Evolutionary conservation across 2,888 invertebrate species (phyloP).

Genomic region (Amiota minor): DNA sequence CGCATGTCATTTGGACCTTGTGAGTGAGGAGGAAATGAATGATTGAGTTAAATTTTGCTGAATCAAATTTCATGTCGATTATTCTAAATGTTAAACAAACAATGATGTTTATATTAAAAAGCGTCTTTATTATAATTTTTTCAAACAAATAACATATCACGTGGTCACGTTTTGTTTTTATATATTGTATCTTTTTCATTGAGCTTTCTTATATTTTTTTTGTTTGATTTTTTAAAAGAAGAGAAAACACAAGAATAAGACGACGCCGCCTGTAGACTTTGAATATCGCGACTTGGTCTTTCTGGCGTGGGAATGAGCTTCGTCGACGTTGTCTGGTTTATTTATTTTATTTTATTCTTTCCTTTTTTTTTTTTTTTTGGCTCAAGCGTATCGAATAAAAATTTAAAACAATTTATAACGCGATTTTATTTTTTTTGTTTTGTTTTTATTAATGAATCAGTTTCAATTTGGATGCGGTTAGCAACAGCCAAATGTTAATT

Average conservation of each 20-base stretch:
- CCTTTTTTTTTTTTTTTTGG: not conserved
- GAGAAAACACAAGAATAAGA: not conserved
- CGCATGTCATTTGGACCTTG: too few species aligned
- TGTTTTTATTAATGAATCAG: constrained; percentile 6
- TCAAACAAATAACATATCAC: not conserved
- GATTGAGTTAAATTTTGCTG: too few species aligned
- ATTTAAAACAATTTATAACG: constrained; percentile 19
- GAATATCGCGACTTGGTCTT: not conserved
- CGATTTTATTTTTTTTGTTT: not conserved
- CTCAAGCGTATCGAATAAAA: not conserved
- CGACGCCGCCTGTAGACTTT: not conserved
- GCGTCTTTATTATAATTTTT: not conserved
- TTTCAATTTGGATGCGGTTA: not conserved
- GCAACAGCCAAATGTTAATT: not conserved
- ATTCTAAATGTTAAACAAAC: too few species aligned
- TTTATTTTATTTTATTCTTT: not conserved
- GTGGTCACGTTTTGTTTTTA: constrained; percentile 2
- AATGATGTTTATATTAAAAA: too few species aligned
- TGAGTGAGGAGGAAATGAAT: too few species aligned
- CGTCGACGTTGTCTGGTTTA: not conserved
- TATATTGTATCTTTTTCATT: too few species aligned
- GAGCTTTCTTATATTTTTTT: too few species aligned
- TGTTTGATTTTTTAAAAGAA: not conserved
- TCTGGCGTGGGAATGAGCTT: constrained; percentile 13
- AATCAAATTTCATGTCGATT: too few species aligned